phyloP scores from a whole-genome alignment of 2,797 vertebrate species.

The Phrynocephalus forsythii region DNA sequence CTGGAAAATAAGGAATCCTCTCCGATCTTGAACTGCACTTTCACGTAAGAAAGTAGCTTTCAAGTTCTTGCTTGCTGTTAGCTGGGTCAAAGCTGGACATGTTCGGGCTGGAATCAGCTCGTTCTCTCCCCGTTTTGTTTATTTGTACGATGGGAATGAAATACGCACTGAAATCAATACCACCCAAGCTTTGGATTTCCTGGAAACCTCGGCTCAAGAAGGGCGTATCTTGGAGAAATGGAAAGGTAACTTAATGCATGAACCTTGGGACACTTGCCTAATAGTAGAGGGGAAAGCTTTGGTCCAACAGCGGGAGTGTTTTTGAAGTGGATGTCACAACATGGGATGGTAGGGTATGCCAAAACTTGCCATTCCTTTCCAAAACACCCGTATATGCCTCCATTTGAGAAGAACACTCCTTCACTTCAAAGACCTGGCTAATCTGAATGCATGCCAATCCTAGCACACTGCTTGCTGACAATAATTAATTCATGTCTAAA shows the following conservation, averaged over 20 bases:
- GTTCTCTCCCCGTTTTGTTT: conserved; percentile 68
- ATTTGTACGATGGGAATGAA: conserved; percentile 71
- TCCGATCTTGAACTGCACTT: conserved; percentile 46
- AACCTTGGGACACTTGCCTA: conserved; percentile 1
- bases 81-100: conserved; percentile 55
- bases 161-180: conserved; percentile 71
- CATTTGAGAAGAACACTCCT: conserved; percentile 11
- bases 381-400: neutral
- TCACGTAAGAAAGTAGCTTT: conserved; percentile 62
- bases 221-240: neutral
- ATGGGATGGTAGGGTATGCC: neutral
- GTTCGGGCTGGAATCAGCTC: conserved; percentile 54
- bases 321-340: neutral
- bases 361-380: neutral
- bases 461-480: conserved; percentile 4
- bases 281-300: conserved; percentile 3
- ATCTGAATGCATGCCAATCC: neutral
- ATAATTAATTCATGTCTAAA: conserved; percentile 2
- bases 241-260: conserved; percentile 28
- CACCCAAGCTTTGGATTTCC: conserved; percentile 72
- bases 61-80: conserved; percentile 61
- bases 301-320: neutral
- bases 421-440: neutral
- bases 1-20: neutral
- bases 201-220: conserved; percentile 53